Percentiles rank a stretch among this genome's conserved stretches.
These are phyloP conservation scores for Tortricodes alternella DNA, from an alignment of 2,888 invertebrate species.

Conservation along the genomic window DNA sequence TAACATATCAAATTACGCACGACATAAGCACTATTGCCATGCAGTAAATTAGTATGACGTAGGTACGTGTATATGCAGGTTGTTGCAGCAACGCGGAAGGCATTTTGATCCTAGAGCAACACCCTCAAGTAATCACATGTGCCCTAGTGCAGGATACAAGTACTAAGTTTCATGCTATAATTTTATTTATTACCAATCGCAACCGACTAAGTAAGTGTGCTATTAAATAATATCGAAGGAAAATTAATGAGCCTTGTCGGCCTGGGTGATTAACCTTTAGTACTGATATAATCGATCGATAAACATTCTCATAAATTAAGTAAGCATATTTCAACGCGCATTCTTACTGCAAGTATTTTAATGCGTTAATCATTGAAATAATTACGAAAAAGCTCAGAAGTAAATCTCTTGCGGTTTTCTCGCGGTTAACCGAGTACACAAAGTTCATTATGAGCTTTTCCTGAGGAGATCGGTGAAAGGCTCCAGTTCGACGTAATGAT, in stretches of 20 bases:
- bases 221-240: constrained; percentile 28
- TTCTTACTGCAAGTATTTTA: constrained; percentile 18
- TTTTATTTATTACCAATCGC: constrained; percentile 16
- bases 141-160: constrained; percentile 17
- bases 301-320: constrained; percentile 20
- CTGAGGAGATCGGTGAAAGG: constrained; percentile 25
- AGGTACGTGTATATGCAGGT: constrained; percentile 10
- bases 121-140: constrained; percentile 32
- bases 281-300: constrained; percentile 28
- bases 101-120: constrained; percentile 25
- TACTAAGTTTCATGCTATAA: constrained; percentile 17
- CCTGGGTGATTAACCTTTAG: constrained; percentile 27
- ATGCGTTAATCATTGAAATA: constrained; percentile 23
- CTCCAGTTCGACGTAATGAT: constrained; percentile 11
- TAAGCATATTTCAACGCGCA: constrained; percentile 15
- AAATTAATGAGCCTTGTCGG: constrained; percentile 26
- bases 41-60: constrained; percentile 29
- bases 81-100: constrained; percentile 33
- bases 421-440: constrained; percentile 24
- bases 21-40: constrained; percentile 3
- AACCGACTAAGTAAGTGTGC: constrained; percentile 9
- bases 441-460: constrained; percentile 24
- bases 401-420: constrained; percentile 20
- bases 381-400: constrained; percentile 18
- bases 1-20: constrained; percentile 12